Evolutionary conservation across 2,888 invertebrate genomes (phyloP).

Genomic region (Torymus tubicola): DNA sequence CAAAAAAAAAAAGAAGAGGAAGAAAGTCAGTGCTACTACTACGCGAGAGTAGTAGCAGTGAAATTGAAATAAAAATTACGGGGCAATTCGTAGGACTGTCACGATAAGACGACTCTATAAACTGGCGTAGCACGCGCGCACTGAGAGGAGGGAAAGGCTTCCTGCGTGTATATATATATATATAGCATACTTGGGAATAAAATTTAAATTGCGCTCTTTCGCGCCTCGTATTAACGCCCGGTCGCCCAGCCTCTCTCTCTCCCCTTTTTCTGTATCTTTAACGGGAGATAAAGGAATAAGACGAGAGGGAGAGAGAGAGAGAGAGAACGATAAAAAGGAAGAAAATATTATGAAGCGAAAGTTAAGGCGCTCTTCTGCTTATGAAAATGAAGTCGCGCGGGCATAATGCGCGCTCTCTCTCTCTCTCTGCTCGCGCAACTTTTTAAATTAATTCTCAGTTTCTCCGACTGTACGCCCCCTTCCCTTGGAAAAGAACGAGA

Average conservation of each 20-base stretch:
- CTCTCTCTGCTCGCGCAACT: slow-evolving; percentile 19
- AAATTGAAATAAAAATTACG: slow-evolving; percentile 55
- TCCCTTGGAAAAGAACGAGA: not conserved
- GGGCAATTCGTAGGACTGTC: slow-evolving; percentile 50
- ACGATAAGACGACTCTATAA: slow-evolving; percentile 48
- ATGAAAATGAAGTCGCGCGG: slow-evolving; percentile 53
- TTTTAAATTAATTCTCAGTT: slow-evolving; percentile 55
- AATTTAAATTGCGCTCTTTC: slow-evolving; percentile 52
- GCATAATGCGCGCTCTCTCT: slow-evolving; percentile 15
- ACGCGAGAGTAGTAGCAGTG: slow-evolving; percentile 6
- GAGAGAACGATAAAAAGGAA: slow-evolving; percentile 18
- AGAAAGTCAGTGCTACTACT: no score
- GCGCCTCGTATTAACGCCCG: slow-evolving; percentile 31
- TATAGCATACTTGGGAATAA: slow-evolving; percentile 50
- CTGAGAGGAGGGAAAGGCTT: no score
- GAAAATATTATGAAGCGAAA: slow-evolving; percentile 30
- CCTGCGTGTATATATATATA: no score
- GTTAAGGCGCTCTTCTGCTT: slow-evolving; percentile 44
- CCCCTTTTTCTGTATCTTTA: not conserved
- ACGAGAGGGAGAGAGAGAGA: not conserved
- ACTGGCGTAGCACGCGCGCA: slow-evolving; percentile 15
- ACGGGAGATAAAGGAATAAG: slow-evolving; percentile 23
- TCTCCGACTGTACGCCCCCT: slow-evolving; percentile 13
- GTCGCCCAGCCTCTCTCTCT: not conserved
- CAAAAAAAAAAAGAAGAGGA: not conserved